These are phyloP conservation scores for Leptinotarsa texana DNA, from an alignment of 1,140 invertebrate species.

Conservation along the genomic window DNA sequence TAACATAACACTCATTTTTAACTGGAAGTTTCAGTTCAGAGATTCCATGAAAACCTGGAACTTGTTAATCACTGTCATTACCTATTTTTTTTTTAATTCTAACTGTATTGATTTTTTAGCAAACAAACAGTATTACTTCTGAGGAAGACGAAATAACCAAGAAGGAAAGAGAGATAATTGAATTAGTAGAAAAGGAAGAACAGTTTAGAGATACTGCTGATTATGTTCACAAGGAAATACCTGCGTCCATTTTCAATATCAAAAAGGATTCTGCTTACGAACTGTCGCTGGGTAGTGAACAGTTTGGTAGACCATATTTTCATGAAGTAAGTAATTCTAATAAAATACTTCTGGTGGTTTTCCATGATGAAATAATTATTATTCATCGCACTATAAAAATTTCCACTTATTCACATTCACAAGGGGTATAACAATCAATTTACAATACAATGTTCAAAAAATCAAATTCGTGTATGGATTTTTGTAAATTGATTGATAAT, in stretches of 20 bases:
- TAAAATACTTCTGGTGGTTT: not conserved
- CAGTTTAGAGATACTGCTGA: slow-evolving; percentile 52
- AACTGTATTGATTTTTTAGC: slow-evolving; percentile 36
- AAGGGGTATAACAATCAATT: too few relatives aligned
- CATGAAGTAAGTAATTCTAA: slow-evolving; percentile 38
- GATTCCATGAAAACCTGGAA: too few relatives aligned
- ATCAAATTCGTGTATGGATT: too few relatives aligned
- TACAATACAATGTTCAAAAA: too few relatives aligned
- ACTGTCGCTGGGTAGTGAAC: slow-evolving; percentile 45
- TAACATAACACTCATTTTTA: too few relatives aligned
- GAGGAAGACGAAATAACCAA: slow-evolving; percentile 75
- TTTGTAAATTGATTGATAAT: too few relatives aligned
- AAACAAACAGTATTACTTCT: slow-evolving; percentile 55
- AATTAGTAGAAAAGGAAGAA: slow-evolving; percentile 69
- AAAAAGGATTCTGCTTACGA: slow-evolving; percentile 31
- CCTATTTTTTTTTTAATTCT: too few relatives aligned
- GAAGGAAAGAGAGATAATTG: slow-evolving; percentile 74
- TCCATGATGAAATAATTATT: too few relatives aligned
- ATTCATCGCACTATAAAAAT: too few relatives aligned
- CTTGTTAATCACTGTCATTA: too few relatives aligned
- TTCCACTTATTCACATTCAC: too few relatives aligned
- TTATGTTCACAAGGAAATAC: slow-evolving; percentile 19
- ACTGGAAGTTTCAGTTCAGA: too few relatives aligned
- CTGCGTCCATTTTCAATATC: slow-evolving; percentile 8
- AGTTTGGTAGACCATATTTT: slow-evolving; percentile 48